Evolutionary conservation across 2,888 invertebrate species (phyloP).

Genomic region (Trissoscelio sp.): DNA sequence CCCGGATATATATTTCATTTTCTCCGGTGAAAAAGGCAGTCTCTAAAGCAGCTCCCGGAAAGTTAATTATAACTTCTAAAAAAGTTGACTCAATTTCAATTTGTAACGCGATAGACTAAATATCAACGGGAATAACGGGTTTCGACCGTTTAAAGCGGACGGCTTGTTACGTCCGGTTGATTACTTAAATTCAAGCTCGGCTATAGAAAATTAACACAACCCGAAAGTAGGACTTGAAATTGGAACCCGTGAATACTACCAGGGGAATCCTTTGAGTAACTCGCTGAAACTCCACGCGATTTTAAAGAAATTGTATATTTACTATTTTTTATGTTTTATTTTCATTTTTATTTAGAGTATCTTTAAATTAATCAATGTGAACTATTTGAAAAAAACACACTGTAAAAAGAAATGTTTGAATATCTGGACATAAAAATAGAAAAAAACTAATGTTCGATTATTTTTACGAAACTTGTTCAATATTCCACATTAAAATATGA

Average conservation of each 20-base stretch:
- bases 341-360: no score
- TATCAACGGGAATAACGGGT: conserved; percentile 17
- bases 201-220: not conserved
- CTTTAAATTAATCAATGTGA: no score
- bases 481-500: no score
- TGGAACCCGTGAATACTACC: not conserved
- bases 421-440: no score
- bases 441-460: no score
- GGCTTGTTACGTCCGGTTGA: conserved; percentile 25
- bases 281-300: not conserved
- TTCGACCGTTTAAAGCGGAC: conserved; percentile 15
- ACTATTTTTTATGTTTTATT: no score
- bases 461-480: no score
- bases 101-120: conserved; percentile 28
- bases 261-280: conserved; percentile 7
- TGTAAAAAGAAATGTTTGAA: no score
- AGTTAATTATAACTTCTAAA: conserved; percentile 46
- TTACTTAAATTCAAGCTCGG: conserved; percentile 19
- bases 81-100: conserved; percentile 50
- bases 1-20: conserved; percentile 14
- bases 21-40: conserved; percentile 22
- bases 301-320: no score
- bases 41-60: conserved; percentile 1
- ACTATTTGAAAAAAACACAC: no score
- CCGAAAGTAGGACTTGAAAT: conserved; percentile 14